Conservation (phyloP, 2,888 invertebrate species). For the Polia nebulosa region DNA sequence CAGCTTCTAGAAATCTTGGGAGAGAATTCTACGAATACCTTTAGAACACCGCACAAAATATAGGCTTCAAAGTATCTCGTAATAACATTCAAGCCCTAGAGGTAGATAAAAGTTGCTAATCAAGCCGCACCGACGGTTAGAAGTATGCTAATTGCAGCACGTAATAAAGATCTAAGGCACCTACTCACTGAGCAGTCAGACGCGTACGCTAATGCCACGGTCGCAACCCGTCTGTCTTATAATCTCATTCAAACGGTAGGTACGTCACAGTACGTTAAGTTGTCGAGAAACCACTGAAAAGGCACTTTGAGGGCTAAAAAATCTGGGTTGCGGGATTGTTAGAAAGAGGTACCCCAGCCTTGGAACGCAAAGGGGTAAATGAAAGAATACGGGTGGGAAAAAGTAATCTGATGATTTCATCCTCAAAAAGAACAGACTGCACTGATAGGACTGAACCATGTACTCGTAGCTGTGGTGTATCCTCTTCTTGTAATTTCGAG, state of each 20-base stretch:
- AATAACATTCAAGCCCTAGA: slow-evolving; percentile 40
- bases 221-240: slow-evolving; percentile 12
- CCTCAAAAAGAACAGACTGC: too few relatives aligned
- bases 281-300: slow-evolving; percentile 4
- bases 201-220: slow-evolving; percentile 21
- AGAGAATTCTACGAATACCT: neutral
- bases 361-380: too few relatives aligned
- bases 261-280: slow-evolving; percentile 21
- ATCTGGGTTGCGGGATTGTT: too few relatives aligned
- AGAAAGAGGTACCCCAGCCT: too few relatives aligned
- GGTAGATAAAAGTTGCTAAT: slow-evolving; percentile 51
- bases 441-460: too few relatives aligned
- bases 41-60: slow-evolving; percentile 15
- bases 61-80: slow-evolving; percentile 29
- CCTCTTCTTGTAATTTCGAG: too few relatives aligned
- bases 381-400: too few relatives aligned
- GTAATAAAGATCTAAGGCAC: slow-evolving; percentile 52
- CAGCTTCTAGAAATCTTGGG: slow-evolving; percentile 14
- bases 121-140: slow-evolving; percentile 36
- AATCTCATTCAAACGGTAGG: slow-evolving; percentile 16
- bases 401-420: too few relatives aligned
- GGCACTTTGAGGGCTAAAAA: neutral
- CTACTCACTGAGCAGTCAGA: slow-evolving; percentile 33
- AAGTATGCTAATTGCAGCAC: slow-evolving; percentile 56
- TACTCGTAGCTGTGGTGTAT: too few relatives aligned